Base-by-base conservation (phyloP, 2,113 vertebrate genomes). In the Scytalopus superciliaris region DNA sequence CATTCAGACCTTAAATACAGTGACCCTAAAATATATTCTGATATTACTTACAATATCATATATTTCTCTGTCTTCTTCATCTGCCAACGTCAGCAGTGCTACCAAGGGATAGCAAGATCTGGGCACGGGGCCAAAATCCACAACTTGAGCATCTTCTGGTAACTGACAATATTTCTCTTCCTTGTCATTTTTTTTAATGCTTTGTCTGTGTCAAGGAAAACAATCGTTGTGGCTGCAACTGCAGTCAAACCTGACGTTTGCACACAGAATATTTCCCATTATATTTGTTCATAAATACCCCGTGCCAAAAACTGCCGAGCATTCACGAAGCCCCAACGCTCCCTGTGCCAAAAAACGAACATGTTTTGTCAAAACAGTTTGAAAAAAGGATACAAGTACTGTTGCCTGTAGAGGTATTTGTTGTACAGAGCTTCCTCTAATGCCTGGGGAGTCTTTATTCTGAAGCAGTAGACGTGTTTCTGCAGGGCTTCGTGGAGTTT, bases 361-460 rank as follows among this genome's bases (percentile, higher is more conserved):
- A 57, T 44, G 28, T 78, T 88, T 57, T 92, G 79, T 89, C 85
- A 91, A 66, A 95, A 78, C 52, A 91, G 3, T 30, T 72, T 9
- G 8, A 33, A 95, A 95, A 97, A 98, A 99, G 98, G 99, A 99
- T 99, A 99, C 99, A 96, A 97, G 95, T 99, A 98, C 82, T 97
- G 98, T 12, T 99, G 98, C 78, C 88, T 97, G 96, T 98, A 94
- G 57, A 98, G 96, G 93, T 98, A 99, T 42, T 98, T 97, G 1
- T 92, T 95, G 44, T 98, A 97, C 57, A 99, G 92, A 17, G 98
- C 98, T n/a, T 99, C 98, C 92, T 99, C 98, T 64, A 99, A 91
- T 1, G 97, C 97, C 37, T 96, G 97, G 0, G 98, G 98, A 19
- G 98, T 99, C 87, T 94, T 97, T 89, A 99, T 98, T 74, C 97